Base-by-base conservation (phyloP, 1,140 invertebrate species). In the Hydropsyche tenuis region DNA sequence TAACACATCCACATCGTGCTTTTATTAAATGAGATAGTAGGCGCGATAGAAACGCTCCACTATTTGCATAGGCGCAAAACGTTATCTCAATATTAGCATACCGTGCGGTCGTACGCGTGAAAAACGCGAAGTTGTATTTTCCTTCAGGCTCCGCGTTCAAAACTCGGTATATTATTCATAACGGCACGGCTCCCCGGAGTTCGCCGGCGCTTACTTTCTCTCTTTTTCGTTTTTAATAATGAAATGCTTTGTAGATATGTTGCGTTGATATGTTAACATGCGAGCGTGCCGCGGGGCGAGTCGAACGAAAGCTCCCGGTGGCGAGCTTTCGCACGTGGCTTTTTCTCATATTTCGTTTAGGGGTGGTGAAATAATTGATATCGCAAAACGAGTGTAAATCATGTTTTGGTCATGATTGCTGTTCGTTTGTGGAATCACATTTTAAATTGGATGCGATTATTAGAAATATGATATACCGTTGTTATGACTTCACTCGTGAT, bases 51-150 rank as follows among this genome's bases (percentile, higher is more conserved):
- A 37, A 37, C 30, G 30, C 9, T 37, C 9, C 30, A 37, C n/a
- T 53, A 53, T 53, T 53, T 53, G 48, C 48, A 53, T 53, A 53
- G 20, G 20, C 48, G 48, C 20, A 7, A 53, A 53, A 53, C 48
- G 20, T 20, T 53, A 53, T 53, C 48, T 53, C 48, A 53, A 53
- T 53, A 53, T 53, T 53, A 18, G 48, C 48, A 53, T 53, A 46
- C 18, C 18, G 14, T 46, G 45, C n/a, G n/a, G n/a, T n/a, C n/a
- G 45, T n/a, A 53, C 48, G 48, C 48, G 48, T 53, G 16, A 53
- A 53, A 53, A 53, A 53, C 48, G 16, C 48, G 14, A 7, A 18
- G 48, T 37, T 9, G 3, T 53, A 53, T 53, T 53, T 53, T 53
- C 48, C 16, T 46, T 46, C 16, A 6, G 30, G 48, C 16, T 53